phyloP scores from a whole-genome alignment of 2,888 invertebrate genomes.

The Conistra vaccinii region DNA sequence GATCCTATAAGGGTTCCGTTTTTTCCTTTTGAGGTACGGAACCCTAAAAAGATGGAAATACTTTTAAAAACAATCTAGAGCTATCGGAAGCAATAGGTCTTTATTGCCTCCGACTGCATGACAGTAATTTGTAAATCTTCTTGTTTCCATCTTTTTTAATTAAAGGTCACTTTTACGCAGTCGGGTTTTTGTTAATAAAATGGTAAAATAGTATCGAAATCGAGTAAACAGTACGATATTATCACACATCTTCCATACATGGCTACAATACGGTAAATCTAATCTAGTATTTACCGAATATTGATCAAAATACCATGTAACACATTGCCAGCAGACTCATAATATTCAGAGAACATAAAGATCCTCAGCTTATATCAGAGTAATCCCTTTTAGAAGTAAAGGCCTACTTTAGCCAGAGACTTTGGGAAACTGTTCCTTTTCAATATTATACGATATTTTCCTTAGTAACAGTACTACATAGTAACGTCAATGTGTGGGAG shows the following conservation, averaged over 20 bases:
- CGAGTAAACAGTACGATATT: background rate
- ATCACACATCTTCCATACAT: background rate
- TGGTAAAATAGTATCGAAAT: background rate
- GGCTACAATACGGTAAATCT: background rate
- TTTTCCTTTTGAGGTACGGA: too few species aligned
- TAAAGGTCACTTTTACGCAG: too few species aligned
- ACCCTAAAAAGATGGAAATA: too few species aligned
- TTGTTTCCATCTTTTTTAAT: too few species aligned
- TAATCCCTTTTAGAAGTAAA: background rate
- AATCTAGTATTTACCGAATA: background rate
- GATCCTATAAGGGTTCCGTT: too few species aligned
- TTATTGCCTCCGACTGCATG: too few species aligned
- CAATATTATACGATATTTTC: conserved; percentile 5
- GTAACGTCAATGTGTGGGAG: background rate
- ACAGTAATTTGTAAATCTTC: too few species aligned
- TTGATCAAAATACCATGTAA: background rate
- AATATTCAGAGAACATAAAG: background rate
- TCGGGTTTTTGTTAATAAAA: too few species aligned
- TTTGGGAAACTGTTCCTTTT: background rate
- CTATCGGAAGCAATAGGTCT: too few species aligned
- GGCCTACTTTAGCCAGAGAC: background rate
- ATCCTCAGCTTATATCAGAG: background rate
- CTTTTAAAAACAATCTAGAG: too few species aligned
- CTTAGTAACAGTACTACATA: conserved; percentile 10
- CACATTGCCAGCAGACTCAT: background rate